These are phyloP conservation scores for Halcyon leucocephala DNA, from an alignment of 2,797 vertebrate species.

Conservation along the genomic window DNA sequence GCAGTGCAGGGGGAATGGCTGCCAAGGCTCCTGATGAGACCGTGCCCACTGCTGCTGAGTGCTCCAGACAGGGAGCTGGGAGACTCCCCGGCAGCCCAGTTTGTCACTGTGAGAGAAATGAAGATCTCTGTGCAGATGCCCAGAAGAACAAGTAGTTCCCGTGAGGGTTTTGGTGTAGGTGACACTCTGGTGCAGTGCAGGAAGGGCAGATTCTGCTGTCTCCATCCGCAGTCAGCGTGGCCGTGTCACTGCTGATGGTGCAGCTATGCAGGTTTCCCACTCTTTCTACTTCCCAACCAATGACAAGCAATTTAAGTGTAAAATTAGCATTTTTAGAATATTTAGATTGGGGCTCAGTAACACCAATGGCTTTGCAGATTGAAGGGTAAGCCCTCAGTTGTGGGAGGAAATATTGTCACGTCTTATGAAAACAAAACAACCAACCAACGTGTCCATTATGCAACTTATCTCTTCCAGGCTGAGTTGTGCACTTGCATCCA, in stretches of 20 bases:
- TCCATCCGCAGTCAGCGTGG: fast-evolving
- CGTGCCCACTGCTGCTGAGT: fast-evolving
- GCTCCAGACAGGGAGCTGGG: background rate
- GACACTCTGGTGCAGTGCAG: fast-evolving
- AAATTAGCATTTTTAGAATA: background rate
- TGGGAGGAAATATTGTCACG: background rate
- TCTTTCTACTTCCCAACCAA: background rate
- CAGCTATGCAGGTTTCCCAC: background rate
- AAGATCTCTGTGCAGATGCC: background rate
- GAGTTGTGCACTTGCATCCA: background rate
- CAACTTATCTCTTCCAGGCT: background rate
- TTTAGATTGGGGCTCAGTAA: background rate
- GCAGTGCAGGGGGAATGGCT: background rate
- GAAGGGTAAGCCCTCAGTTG: background rate
- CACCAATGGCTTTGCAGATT: background rate
- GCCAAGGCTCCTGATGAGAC: fast-evolving
- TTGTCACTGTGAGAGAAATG: background rate
- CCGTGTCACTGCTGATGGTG: fast-evolving
- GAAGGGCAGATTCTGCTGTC: background rate
- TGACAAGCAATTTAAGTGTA: background rate
- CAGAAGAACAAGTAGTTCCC: background rate
- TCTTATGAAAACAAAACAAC: background rate
- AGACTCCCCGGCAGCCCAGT: background rate
- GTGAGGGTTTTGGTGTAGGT: background rate
- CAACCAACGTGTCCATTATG: background rate